Evolutionary conservation across 2,113 vertebrate species (phyloP).

Genomic region (Spea multiplicata): DNA sequence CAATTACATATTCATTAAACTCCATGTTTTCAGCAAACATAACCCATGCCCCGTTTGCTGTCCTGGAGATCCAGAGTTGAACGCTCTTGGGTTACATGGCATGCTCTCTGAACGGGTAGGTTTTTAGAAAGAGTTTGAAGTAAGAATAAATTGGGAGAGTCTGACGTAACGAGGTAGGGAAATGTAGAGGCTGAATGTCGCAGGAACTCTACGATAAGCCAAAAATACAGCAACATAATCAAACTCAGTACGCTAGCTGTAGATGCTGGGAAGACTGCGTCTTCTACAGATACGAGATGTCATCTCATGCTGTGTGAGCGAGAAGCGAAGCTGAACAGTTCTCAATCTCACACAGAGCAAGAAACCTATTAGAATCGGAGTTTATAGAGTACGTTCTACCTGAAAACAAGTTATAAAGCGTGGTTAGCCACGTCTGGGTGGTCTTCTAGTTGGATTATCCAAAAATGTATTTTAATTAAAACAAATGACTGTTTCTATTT

Average conservation of each 20-base stretch:
- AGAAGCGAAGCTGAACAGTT: background rate
- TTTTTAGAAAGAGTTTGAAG: too few relatives aligned
- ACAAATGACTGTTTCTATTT: too few relatives aligned
- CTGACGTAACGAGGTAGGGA: too few relatives aligned
- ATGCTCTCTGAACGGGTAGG: too few relatives aligned
- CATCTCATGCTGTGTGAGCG: conserved; percentile 5
- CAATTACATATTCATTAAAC: too few relatives aligned
- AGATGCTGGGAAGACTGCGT: conserved; percentile 35
- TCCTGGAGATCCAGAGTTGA: too few relatives aligned
- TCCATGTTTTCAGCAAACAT: too few relatives aligned
- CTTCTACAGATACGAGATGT: conserved; percentile 18
- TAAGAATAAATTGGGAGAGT: too few relatives aligned
- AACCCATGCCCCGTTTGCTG: too few relatives aligned
- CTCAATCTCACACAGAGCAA: conserved; percentile 3
- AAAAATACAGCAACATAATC: conserved; percentile 47
- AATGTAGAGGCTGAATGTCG: background rate
- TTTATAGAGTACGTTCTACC: background rate
- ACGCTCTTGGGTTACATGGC: too few relatives aligned
- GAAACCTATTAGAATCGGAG: background rate
- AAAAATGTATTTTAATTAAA: too few relatives aligned
- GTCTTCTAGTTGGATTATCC: too few relatives aligned
- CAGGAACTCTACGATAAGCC: background rate
- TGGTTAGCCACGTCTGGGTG: background rate
- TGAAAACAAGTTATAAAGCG: background rate
- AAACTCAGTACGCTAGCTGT: conserved; percentile 34